Evolutionary conservation across 1,140 invertebrate genomes (phyloP).

Genomic region (Cylas formicarius): DNA sequence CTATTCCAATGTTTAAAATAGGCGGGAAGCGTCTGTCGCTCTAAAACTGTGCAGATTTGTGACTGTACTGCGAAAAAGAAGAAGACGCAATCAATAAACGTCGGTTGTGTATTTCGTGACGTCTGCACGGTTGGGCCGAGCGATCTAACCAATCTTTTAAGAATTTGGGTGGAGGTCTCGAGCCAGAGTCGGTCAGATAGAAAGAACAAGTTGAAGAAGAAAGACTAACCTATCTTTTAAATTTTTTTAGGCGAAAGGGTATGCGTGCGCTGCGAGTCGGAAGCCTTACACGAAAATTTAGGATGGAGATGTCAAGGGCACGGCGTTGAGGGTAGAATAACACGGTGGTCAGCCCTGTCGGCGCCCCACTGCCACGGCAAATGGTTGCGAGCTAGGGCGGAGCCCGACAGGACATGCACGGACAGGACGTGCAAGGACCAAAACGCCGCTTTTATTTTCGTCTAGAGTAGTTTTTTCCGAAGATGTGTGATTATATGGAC

Average conservation of each 20-base stretch:
- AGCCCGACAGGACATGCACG: slow-evolving; percentile 48
- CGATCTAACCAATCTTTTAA: too few relatives aligned
- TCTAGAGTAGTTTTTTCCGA: slow-evolving; percentile 39
- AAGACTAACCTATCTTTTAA: slow-evolving; percentile 13
- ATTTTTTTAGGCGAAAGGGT: slow-evolving; percentile 57
- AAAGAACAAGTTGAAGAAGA: too few relatives aligned
- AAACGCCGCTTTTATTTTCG: slow-evolving; percentile 60
- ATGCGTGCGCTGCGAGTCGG: slow-evolving; percentile 67
- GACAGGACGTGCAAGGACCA: slow-evolving; percentile 45
- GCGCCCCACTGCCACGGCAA: slow-evolving; percentile 75
- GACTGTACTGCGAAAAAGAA: too few relatives aligned
- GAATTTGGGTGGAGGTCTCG: too few relatives aligned
- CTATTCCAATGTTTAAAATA: too few relatives aligned
- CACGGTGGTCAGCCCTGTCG: slow-evolving; percentile 68
- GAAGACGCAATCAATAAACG: too few relatives aligned
- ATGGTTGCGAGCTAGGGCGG: slow-evolving; percentile 63
- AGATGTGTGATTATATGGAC: background rate
- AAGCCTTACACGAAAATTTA: slow-evolving; percentile 61
- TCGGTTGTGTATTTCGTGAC: too few relatives aligned
- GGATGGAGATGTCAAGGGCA: slow-evolving; percentile 74
- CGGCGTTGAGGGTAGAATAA: slow-evolving; percentile 60
- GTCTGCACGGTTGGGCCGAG: too few relatives aligned
- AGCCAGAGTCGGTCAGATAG: too few relatives aligned
- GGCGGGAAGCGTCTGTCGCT: too few relatives aligned
- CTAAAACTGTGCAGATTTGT: too few relatives aligned